Evolutionary conservation across 2,113 vertebrate species (phyloP).

Genomic region (Bucco capensis): DNA sequence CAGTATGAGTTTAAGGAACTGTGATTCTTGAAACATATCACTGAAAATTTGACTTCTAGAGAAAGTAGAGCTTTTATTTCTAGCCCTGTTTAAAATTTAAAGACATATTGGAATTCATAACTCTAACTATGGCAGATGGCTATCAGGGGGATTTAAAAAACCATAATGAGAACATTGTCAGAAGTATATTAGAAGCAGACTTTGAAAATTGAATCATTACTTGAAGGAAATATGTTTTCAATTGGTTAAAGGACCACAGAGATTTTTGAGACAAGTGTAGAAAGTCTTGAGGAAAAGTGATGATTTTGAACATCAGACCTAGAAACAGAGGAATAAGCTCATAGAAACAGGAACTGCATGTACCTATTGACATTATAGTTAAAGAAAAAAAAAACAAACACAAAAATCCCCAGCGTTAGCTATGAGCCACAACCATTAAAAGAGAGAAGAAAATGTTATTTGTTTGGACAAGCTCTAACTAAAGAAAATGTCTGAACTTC

Average conservation of each 20-base stretch:
- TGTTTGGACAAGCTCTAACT: not conserved
- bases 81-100: not conserved
- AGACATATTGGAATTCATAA: not conserved
- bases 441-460: not conserved
- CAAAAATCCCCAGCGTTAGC: not conserved
- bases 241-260: not conserved
- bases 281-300: not conserved
- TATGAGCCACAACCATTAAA: not conserved
- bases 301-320: not conserved
- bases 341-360: not conserved
- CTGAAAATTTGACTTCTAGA: not conserved
- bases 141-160: not conserved
- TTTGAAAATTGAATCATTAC: not conserved
- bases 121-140: not conserved
- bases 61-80: not conserved
- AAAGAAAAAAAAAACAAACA: too few relatives aligned
- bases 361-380: not conserved
- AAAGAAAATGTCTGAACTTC: not conserved
- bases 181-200: not conserved
- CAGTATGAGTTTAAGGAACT: not conserved
- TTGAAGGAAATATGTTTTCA: constrained; percentile 28
- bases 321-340: not conserved
- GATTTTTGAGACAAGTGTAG: not conserved
- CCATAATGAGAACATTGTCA: not conserved
- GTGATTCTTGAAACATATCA: not conserved